Conservation (phyloP, 2,888 invertebrate genomes). For the Syrphus vitripennis region DNA sequence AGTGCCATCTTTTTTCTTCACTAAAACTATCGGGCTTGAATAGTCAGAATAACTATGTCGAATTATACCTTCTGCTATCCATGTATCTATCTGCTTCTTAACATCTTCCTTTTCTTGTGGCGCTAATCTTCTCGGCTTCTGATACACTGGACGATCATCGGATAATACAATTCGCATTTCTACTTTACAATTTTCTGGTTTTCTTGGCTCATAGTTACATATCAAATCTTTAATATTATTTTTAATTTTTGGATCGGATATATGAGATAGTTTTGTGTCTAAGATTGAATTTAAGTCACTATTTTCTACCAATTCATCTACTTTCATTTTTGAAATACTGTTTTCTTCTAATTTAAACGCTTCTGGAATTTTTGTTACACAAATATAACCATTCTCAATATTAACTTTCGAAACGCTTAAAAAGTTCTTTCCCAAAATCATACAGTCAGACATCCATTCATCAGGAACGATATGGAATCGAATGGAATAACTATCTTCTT, state of each 20-base stretch:
- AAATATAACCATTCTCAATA: not conserved
- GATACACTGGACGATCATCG: not conserved
- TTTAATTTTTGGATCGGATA: not conserved
- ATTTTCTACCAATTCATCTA: not conserved
- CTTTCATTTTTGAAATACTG: not conserved
- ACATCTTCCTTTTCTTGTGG: too few relatives aligned
- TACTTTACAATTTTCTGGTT: constrained; percentile 18
- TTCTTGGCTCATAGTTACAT: constrained; percentile 5
- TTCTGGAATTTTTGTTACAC: not conserved
- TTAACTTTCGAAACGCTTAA: not conserved
- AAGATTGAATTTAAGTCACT: not conserved
- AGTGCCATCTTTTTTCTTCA: too few relatives aligned
- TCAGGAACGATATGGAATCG: constrained; percentile 34
- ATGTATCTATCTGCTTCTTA: too few relatives aligned
- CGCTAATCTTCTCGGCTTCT: not conserved
- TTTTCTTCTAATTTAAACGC: constrained; percentile 6
- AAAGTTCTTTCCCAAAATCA: constrained; percentile 4
- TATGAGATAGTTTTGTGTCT: not conserved
- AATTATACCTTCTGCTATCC: too few relatives aligned
- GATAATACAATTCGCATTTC: too few relatives aligned
- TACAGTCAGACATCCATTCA: too few relatives aligned
- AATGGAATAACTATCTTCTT: not conserved
- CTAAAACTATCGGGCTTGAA: too few relatives aligned
- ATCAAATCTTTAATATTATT: not conserved
- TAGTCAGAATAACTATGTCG: too few relatives aligned